Conservation (phyloP, 2,113 vertebrate species). For the Chrysochloris asiatica region DNA sequence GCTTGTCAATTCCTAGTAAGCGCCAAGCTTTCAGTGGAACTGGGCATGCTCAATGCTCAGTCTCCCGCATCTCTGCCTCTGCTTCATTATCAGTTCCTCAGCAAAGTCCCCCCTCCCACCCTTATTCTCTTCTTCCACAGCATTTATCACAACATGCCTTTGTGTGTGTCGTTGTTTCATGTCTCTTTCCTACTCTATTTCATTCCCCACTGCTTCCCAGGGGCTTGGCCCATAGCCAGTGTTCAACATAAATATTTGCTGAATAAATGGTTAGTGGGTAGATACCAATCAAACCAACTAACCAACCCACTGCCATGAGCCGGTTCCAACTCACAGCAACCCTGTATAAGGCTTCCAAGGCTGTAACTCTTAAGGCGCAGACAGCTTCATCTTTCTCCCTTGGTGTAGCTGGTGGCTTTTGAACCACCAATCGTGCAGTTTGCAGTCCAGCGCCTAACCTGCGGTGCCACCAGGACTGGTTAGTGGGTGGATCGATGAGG, state of each 20-base stretch:
- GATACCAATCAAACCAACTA: too few species aligned
- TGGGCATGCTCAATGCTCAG: neutral
- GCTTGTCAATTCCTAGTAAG: neutral
- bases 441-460: too few species aligned
- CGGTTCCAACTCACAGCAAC: too few species aligned
- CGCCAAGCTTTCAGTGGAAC: neutral
- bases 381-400: too few species aligned
- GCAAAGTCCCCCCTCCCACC: neutral
- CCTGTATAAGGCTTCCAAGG: too few species aligned
- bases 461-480: too few species aligned
- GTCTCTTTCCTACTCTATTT: neutral
- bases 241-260: neutral
- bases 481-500: neutral
- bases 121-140: neutral
- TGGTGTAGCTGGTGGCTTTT: too few species aligned
- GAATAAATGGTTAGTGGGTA: neutral
- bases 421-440: too few species aligned
- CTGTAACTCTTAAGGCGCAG: too few species aligned
- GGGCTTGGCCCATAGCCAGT: neutral
- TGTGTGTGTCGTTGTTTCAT: neutral
- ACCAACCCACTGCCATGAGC: too few species aligned
- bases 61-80: rapidly evolving
- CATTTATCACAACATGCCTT: too few species aligned
- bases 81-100: too few species aligned
- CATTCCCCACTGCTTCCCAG: neutral